A percentile compares a stretch with the other conserved stretches of the same genome.
Evolutionary conservation across 2,113 vertebrate species (phyloP).

Genomic region (Recurvirostra avosetta): DNA sequence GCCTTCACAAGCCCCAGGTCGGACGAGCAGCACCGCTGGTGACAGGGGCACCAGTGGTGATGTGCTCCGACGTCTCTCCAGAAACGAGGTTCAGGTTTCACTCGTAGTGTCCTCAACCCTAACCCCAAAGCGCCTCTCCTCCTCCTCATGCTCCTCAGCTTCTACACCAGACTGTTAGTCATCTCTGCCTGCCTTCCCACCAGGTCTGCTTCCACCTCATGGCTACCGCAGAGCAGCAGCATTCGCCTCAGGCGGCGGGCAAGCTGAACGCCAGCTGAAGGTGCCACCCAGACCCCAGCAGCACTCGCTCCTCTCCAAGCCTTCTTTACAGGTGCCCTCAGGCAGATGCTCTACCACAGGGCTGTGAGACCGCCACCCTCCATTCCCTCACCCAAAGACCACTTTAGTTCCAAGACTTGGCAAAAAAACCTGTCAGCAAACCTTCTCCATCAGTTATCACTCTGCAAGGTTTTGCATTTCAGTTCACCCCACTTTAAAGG

Average conservation of each 20-base stretch:
- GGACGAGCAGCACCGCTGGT: accelerated
- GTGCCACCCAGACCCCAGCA: background rate
- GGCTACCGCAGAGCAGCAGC: accelerated
- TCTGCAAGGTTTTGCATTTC: background rate
- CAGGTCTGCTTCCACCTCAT: background rate
- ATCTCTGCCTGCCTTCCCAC: background rate
- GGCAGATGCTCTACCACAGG: background rate
- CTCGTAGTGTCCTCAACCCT: background rate
- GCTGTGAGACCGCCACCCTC: background rate
- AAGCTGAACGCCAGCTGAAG: background rate
- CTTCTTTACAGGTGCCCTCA: background rate
- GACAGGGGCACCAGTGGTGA: accelerated
- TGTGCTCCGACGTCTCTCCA: background rate
- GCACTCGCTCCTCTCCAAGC: background rate
- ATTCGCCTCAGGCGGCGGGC: accelerated
- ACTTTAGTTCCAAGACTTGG: background rate
- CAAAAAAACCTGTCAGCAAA: background rate
- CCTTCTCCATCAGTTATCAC: background rate
- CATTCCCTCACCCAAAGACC: background rate
- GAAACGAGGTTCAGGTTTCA: background rate
- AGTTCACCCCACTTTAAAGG: background rate
- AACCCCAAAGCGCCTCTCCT: background rate
- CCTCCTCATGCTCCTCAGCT: background rate
- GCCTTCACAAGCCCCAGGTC: background rate
- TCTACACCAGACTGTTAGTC: background rate